These are phyloP conservation scores for Polyommatus iphigenia DNA, from an alignment of 2,888 invertebrate species.

Conservation along the genomic window DNA sequence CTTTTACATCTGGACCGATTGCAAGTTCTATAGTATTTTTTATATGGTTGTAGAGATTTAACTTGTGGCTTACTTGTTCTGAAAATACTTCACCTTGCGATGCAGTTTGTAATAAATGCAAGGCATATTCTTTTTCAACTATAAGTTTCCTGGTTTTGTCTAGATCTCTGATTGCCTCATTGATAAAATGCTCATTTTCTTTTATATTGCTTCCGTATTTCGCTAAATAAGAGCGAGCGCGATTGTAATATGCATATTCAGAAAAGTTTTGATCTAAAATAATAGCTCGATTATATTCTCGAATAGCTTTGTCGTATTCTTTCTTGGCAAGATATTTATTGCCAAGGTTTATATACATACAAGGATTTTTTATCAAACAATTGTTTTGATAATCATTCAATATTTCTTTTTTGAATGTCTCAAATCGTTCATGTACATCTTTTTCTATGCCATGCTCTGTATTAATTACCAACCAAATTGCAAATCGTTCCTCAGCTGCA, in stretches of 20 bases:
- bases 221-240: slow-evolving; percentile 34
- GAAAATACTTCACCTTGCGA: slow-evolving; percentile 37
- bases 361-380: slow-evolving; percentile 37
- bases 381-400: slow-evolving; percentile 24
- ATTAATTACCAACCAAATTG: slow-evolving; percentile 36
- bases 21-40: slow-evolving; percentile 38
- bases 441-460: slow-evolving; percentile 19
- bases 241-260: slow-evolving; percentile 38
- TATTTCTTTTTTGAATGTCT: slow-evolving; percentile 32
- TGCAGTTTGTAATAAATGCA: slow-evolving; percentile 38
- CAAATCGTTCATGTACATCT: slow-evolving; percentile 1
- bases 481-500: slow-evolving; percentile 38
- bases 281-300: slow-evolving; percentile 35
- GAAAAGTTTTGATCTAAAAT: slow-evolving; percentile 36
- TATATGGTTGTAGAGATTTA: slow-evolving; percentile 36
- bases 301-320: slow-evolving; percentile 33
- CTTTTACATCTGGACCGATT: slow-evolving; percentile 36
- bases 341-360: slow-evolving; percentile 34
- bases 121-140: slow-evolving; percentile 33
- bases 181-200: slow-evolving; percentile 26
- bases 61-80: slow-evolving; percentile 37
- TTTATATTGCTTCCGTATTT: slow-evolving; percentile 28
- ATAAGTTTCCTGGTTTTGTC: slow-evolving; percentile 35
- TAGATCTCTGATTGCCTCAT: slow-evolving; percentile 34
- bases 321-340: slow-evolving; percentile 29